These are phyloP conservation scores for Nycticebus coucang DNA, from an alignment of 2,113 vertebrate species.

Conservation along the genomic window DNA sequence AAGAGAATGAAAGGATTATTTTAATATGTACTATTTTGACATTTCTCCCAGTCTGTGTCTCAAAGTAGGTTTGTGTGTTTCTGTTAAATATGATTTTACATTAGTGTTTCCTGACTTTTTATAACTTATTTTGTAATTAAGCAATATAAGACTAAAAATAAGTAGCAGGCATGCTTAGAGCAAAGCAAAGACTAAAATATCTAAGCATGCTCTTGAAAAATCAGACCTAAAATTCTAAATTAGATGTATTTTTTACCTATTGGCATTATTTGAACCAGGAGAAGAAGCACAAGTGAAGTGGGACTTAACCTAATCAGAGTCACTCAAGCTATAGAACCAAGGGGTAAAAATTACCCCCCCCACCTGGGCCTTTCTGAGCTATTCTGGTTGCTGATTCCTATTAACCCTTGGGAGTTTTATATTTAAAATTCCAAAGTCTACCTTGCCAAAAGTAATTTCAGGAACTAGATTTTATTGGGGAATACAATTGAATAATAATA, in stretches of 20 bases:
- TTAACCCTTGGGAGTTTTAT: neutral
- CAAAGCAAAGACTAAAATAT: neutral
- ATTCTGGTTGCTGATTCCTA: neutral
- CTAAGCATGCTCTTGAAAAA: neutral
- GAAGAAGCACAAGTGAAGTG: conserved; percentile 24
- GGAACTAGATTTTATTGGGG: neutral
- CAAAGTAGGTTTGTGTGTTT: conserved; percentile 45
- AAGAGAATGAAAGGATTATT: conserved; percentile 55
- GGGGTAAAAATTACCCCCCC: neutral
- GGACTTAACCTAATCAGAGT: neutral
- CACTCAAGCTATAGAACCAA: neutral
- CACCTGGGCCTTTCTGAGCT: neutral
- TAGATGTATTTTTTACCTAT: neutral
- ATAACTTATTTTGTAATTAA: conserved; percentile 19
- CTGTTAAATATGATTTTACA: conserved; percentile 60
- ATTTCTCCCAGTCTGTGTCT: neutral
- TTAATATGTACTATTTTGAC: neutral
- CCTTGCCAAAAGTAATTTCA: conserved; percentile 10
- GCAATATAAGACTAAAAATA: neutral
- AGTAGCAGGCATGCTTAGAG: neutral
- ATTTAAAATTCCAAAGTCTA: neutral
- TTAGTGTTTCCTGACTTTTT: conserved; percentile 1
- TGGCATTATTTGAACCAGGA: neutral
- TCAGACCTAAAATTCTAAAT: neutral
- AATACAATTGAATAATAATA: neutral